phyloP scores from a whole-genome alignment of 2,888 invertebrate genomes.

The Amphipoea lucens region DNA sequence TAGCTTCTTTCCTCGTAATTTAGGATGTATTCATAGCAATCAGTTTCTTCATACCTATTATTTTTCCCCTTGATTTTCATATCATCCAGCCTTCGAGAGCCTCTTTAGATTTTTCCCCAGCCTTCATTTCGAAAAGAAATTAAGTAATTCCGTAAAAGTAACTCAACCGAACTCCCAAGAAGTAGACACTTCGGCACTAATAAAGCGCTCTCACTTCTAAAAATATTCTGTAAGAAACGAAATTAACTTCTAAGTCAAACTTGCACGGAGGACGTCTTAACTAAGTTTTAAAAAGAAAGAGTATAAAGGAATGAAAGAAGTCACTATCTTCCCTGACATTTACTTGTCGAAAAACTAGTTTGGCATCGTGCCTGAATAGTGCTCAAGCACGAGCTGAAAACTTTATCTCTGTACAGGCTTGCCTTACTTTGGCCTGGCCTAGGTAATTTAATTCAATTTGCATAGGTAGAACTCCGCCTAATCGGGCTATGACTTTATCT shows the following conservation, averaged over 20 bases:
- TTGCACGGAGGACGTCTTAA: conserved; percentile 30
- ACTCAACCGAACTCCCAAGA: neutral
- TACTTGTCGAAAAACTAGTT: conserved; percentile 48
- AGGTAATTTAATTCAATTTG: conserved; percentile 52
- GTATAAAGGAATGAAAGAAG: conserved; percentile 38
- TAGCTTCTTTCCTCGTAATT: too few relatives aligned
- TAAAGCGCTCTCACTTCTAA: conserved; percentile 26
- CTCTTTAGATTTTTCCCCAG: neutral
- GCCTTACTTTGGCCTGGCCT: conserved; percentile 20
- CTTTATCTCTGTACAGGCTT: conserved; percentile 43
- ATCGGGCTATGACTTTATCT: conserved; percentile 30
- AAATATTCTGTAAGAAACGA: conserved; percentile 30
- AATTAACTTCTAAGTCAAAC: conserved; percentile 42
- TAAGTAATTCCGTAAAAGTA: neutral
- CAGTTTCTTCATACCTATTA: neutral
- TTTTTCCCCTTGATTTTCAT: neutral
- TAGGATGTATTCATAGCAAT: neutral
- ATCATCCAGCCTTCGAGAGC: neutral
- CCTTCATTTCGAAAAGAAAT: neutral
- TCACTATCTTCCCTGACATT: conserved; percentile 37
- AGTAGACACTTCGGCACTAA: conserved; percentile 12
- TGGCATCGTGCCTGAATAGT: conserved; percentile 57
- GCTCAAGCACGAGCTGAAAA: conserved; percentile 33
- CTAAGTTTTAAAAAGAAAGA: conserved; percentile 42
- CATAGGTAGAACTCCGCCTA: conserved; percentile 33